Evolutionary conservation across 1,140 invertebrate species (phyloP).

Genomic region (Himalopsyche phryganea): DNA sequence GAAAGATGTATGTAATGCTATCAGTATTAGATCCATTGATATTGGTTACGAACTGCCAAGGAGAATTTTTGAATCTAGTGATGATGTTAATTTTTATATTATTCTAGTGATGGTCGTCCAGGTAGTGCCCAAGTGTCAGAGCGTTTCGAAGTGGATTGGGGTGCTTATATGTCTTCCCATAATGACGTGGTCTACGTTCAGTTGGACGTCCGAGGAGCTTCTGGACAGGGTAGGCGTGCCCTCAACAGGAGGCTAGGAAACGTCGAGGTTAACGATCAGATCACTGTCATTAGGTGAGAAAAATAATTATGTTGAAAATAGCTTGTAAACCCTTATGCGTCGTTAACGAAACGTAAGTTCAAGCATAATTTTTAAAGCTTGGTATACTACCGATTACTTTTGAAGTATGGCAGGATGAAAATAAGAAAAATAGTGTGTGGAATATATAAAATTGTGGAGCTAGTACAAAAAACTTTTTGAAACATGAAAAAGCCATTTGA

Average conservation of each 20-base stretch:
- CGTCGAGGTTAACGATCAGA: constrained; percentile 84
- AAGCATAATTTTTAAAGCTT: no score
- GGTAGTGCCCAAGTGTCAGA: constrained; percentile 84
- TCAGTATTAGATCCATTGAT: no score
- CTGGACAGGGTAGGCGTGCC: constrained; percentile 74
- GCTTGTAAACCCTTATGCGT: no score
- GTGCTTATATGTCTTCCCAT: constrained; percentile 87
- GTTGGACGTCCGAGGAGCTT: constrained; percentile 82
- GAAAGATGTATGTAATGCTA: no score
- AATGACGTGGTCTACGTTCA: constrained; percentile 87
- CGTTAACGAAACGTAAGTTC: no score
- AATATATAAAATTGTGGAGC: no score
- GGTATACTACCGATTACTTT: no score
- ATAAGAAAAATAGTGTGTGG: no score
- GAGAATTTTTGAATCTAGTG: neutral
- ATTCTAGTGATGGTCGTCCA: constrained; percentile 80
- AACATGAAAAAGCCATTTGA: no score
- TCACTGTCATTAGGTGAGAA: constrained; percentile 72
- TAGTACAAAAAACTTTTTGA: no score
- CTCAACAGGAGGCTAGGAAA: constrained; percentile 78
- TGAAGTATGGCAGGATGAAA: no score
- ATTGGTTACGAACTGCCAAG: neutral
- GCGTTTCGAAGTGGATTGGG: constrained; percentile 83
- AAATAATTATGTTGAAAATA: no score
- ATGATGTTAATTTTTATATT: constrained; percentile 6